A percentile compares a stretch with the other conserved stretches of the same genome.
Evolutionary conservation across 2,113 vertebrate species (phyloP).

Genomic region (Etheostoma cragini): DNA sequence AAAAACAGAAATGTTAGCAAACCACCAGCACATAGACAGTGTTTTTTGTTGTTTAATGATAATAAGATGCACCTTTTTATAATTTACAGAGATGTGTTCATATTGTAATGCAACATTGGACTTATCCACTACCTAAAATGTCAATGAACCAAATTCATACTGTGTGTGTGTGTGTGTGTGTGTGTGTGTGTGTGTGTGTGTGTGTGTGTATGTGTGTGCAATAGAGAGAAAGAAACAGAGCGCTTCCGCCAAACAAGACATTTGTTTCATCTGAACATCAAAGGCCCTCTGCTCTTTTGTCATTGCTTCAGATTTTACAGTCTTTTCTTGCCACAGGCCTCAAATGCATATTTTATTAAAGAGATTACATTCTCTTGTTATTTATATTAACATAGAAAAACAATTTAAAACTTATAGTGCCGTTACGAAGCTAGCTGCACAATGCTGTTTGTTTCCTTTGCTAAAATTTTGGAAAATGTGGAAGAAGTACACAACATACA

Average conservation of each 20-base stretch:
- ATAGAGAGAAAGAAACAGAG: slow-evolving; percentile 37
- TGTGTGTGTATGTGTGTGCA: neutral
- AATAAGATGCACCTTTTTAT: neutral
- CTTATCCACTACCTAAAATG: slow-evolving; percentile 26
- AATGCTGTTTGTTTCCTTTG: neutral
- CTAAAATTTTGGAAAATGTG: neutral
- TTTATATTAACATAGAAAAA: slow-evolving; percentile 43
- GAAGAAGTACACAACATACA: neutral
- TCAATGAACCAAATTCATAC: slow-evolving; percentile 32
- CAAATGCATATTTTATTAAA: slow-evolving; percentile 51
- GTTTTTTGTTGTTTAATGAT: neutral
- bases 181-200: slow-evolving; percentile 11
- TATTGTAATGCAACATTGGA: slow-evolving; percentile 3
- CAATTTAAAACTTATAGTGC: neutral
- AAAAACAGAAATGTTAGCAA: slow-evolving; percentile 12
- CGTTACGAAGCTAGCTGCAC: neutral
- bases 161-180: neutral
- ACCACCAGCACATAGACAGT: neutral
- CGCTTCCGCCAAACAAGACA: slow-evolving; percentile 52
- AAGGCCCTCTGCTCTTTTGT: slow-evolving; percentile 65
- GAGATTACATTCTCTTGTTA: slow-evolving; percentile 37
- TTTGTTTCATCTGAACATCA: slow-evolving; percentile 76
- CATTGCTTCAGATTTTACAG: slow-evolving; percentile 54
- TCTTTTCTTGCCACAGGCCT: slow-evolving; percentile 40
- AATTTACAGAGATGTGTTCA: neutral